Conservation (phyloP, 2,888 invertebrate species). For the Syritta pipiens region DNA sequence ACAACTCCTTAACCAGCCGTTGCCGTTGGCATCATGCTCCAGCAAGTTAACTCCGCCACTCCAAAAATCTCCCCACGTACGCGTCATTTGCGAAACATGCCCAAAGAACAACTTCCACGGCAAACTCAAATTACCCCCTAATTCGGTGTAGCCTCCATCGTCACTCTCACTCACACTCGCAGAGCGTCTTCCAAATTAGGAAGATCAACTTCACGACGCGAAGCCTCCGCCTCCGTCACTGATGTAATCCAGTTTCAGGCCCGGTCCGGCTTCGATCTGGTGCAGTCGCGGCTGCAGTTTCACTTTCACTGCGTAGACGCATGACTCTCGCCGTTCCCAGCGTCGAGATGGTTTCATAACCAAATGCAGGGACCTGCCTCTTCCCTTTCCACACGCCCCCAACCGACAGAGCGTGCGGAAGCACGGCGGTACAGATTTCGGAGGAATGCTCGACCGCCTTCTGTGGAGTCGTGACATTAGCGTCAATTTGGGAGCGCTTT, state of each 20-base stretch:
- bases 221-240: background rate
- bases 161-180: background rate
- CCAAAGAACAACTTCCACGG: slow-evolving; percentile 8
- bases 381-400: background rate
- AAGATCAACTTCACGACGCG: slow-evolving; percentile 38
- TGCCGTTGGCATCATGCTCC: too few relatives aligned
- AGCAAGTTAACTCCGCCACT: background rate
- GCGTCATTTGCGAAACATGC: slow-evolving; percentile 10
- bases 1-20: background rate
- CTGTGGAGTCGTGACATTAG: slow-evolving; percentile 55
- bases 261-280: slow-evolving; percentile 17
- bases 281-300: slow-evolving; percentile 32
- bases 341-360: slow-evolving; percentile 22
- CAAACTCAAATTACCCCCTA: slow-evolving; percentile 41
- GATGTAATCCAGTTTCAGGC: slow-evolving; percentile 41
- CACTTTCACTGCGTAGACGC: slow-evolving; percentile 55
- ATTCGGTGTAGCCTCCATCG: slow-evolving; percentile 33
- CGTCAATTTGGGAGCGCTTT: slow-evolving; percentile 33
- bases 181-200: slow-evolving; percentile 42
- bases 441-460: slow-evolving; percentile 18
- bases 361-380: background rate
- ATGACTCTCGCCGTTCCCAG: background rate
- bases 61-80: background rate
- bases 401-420: background rate
- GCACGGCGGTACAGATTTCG: slow-evolving; percentile 26